Evolutionary conservation across 35 echinoderm and acorn worm species (phyloP), one percentile per base, ranked within the genome.

Genomic region (Ophiothrix spiculata): DNA sequence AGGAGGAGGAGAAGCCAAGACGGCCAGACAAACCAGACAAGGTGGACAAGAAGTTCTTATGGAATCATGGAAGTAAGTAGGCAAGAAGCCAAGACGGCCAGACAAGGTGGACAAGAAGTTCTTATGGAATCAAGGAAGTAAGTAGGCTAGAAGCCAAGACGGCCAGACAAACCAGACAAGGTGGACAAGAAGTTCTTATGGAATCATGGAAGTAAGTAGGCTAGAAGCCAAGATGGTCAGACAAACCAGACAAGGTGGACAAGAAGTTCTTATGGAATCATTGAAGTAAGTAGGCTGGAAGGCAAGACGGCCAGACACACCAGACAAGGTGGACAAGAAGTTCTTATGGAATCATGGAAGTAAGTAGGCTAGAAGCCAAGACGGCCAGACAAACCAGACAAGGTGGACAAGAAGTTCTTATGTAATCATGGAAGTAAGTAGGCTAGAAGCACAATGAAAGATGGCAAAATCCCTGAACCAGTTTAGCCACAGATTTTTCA

Each of bases 401-500:
- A 83, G 73, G 88, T 95, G 28, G 93, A 95, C 79, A 95, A 95
- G 84, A 95, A 95, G 40, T 95, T 91, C 79, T 54, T 93, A 3
- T 90, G 88, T 75, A 97, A 97, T 38, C 96, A 99, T 86, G 96
- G 96, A 85, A 80, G 96, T 94, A 87, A 81, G 90, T 79, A 38
- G 33, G n/a, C n/a, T n/a, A n/a, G n/a, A n/a, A n/a, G n/a, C n/a
- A n/a, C n/a, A n/a, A n/a, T n/a, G n/a, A n/a, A n/a, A n/a, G n/a
- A n/a, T n/a, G n/a, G n/a, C n/a, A n/a, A n/a, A n/a, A n/a, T n/a
- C n/a, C n/a, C n/a, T n/a, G n/a, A n/a, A n/a, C n/a, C n/a, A n/a
- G n/a, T n/a, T n/a, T n/a, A n/a, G n/a, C n/a, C n/a, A n/a, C n/a
- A n/a, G n/a, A n/a, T n/a, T n/a, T n/a, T n/a, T n/a, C n/a, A n/a